Evolutionary conservation across 2,797 vertebrate species (phyloP).

Genomic region (Podarcis siculus): DNA sequence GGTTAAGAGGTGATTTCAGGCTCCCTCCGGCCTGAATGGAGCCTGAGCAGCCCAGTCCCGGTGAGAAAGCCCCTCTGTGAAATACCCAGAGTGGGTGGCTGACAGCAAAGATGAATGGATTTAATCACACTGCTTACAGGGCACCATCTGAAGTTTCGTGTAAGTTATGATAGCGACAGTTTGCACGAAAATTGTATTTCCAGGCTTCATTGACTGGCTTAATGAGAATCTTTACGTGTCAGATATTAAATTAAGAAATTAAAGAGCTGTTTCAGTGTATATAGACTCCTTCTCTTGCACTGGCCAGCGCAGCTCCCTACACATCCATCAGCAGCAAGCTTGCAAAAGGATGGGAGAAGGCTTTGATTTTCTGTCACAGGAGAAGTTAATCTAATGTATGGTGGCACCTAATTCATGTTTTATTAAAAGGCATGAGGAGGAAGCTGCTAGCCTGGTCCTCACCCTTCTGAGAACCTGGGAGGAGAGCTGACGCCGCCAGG

Average conservation of each 20-base stretch:
- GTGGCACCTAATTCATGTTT: slow-evolving; percentile 77
- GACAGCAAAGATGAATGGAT: slow-evolving; percentile 84
- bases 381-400: slow-evolving; percentile 72
- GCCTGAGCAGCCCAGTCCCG: slow-evolving; percentile 28
- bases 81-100: slow-evolving; percentile 69
- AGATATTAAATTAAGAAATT: slow-evolving; percentile 86
- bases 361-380: slow-evolving; percentile 76
- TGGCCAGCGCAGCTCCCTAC: slow-evolving; percentile 61
- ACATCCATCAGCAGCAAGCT: slow-evolving; percentile 74
- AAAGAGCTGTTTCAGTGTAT: slow-evolving; percentile 78
- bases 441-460: slow-evolving; percentile 39
- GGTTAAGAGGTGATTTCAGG: background rate
- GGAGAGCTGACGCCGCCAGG: background rate
- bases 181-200: slow-evolving; percentile 85
- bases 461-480: slow-evolving; percentile 24
- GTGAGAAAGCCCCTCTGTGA: slow-evolving; percentile 55
- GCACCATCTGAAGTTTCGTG: slow-evolving; percentile 80
- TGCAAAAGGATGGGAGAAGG: slow-evolving; percentile 75
- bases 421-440: slow-evolving; percentile 74
- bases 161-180: slow-evolving; percentile 85
- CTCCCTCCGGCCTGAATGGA: background rate
- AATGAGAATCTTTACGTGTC: slow-evolving; percentile 87
- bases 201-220: slow-evolving; percentile 87
- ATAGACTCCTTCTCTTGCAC: slow-evolving; percentile 71
- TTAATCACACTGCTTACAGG: slow-evolving; percentile 83